Evolutionary conservation across 2,113 vertebrate species (phyloP), one percentile per base, ranked within the genome.

Genomic region (Gobiocypris rarus): DNA sequence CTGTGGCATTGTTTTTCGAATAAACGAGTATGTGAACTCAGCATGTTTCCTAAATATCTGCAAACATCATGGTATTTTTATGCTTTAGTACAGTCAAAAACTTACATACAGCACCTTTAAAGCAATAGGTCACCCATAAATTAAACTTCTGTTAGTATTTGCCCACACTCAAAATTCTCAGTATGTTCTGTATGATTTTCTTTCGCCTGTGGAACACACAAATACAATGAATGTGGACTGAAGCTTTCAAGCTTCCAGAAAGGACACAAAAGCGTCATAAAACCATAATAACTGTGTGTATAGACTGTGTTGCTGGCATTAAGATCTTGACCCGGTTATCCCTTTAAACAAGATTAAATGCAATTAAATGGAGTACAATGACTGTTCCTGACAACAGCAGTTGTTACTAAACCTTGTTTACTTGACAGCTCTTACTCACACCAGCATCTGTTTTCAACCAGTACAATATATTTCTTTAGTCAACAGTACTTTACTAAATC

Each of bases 351-450:
- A 58, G 1, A 58, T 41, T 11, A 50, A 45, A 61, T 11, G 38
- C 34, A 28, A 67, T 52, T 50, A 74, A 78, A 58, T 48, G 38
- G 31, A 65, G 43, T 45, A 61, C 58, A 45, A 50, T 82, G 79
- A 56, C 56, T 82, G 31, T 28, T 84, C 54, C 73, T 82, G 79
- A 48, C 86, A 88, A 34, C 58, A 87, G 48, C 90, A 89, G 86
- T 87, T 91, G 88, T 61, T 86, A 86, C 73, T 45, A 80, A 52
- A 9, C 52, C 75, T 34, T 52, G 79, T 69, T 54, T 73, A 59
- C 80, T 71, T 69, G 83, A 82, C 82, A 89, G 85, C 83, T 85
- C 75, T 88, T 82, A 78, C 5, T 14, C 34, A 61, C 9, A 24
- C 22, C 31, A 41, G 15, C 9, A 10, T 19, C 24, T 59, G 19